A percentile compares a stretch with the other conserved stretches of the same genome.
Evolutionary conservation across 2,888 invertebrate genomes (phyloP).

Genomic region (Dione vanillae): DNA sequence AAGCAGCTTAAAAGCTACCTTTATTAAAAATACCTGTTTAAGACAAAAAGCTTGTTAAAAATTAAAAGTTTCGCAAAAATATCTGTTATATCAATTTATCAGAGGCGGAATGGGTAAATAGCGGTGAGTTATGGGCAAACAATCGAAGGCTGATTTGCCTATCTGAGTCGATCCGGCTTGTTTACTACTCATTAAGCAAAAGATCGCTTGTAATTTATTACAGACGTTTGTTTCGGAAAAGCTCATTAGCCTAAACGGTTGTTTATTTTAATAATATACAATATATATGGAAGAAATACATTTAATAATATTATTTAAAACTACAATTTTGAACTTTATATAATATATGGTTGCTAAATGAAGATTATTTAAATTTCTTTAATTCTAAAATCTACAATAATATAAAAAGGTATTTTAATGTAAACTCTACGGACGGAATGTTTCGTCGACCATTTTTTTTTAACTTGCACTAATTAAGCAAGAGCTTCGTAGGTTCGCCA

Average conservation of each 20-base stretch:
- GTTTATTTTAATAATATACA: background rate
- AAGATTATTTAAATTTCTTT: background rate
- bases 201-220: slow-evolving; percentile 54
- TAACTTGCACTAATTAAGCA: slow-evolving; percentile 45
- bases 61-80: slow-evolving; percentile 36
- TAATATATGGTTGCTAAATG: too few relatives aligned
- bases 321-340: background rate
- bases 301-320: background rate
- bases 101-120: slow-evolving; percentile 68
- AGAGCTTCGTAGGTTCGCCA: slow-evolving; percentile 41
- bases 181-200: slow-evolving; percentile 76
- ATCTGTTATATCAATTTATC: slow-evolving; percentile 72
- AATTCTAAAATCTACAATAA: background rate
- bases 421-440: background rate
- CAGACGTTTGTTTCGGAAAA: slow-evolving; percentile 42
- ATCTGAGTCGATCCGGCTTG: slow-evolving; percentile 57
- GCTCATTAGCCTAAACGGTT: background rate
- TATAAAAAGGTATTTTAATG: slow-evolving; percentile 21
- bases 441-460: slow-evolving; percentile 20
- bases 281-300: background rate
- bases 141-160: slow-evolving; percentile 73
- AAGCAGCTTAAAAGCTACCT: background rate
- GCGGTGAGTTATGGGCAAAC: slow-evolving; percentile 66
- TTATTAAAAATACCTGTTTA: background rate
- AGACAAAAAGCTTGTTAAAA: background rate